Evolutionary conservation across 2,888 invertebrate species (phyloP), one percentile per base, ranked within the genome.

Genomic region (Cyaniris semiargus): DNA sequence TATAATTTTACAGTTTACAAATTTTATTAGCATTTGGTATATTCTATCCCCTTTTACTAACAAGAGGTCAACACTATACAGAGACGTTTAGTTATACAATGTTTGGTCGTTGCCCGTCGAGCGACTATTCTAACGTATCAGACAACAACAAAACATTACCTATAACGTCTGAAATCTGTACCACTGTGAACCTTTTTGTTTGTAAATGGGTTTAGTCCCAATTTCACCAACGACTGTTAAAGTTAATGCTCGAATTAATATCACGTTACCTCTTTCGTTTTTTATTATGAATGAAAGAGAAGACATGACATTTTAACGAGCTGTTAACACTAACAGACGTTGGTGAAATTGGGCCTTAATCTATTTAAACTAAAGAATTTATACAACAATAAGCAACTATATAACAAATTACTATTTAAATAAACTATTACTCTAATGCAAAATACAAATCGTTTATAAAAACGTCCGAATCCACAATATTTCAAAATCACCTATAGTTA

Each of bases 301-400:
- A n/a, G n/a, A n/a, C n/a, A n/a, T n/a, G n/a, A n/a, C n/a, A n/a
- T n/a, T n/a, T n/a, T n/a, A n/a, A n/a, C n/a, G n/a, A n/a, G n/a
- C n/a, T n/a, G n/a, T n/a, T n/a, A n/a, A n/a, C n/a, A n/a, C n/a
- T n/a, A n/a, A n/a, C n/a, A n/a, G n/a, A n/a, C n/a, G n/a, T n/a
- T n/a, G n/a, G n/a, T n/a, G n/a, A n/a, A n/a, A n/a, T n/a, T n/a
- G n/a, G n/a, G n/a, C n/a, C n/a, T n/a, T n/a, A 53, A 15, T 34
- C 58, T 34, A 60, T 58, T 53, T 53, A 74, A 74, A 74, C 18
- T 53, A 74, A 74, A 74, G n/a, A 53, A 27, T 72, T 74, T 74
- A 74, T 53, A 74, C 74, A 74, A 48, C 44, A 74, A 38, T 74
- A 74, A 74, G 74, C 74, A 74, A 74, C 53, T 74, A 74, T 53